Percentiles rank a stretch among this genome's conserved stretches.
These are phyloP conservation scores for Epirrhoe alternata DNA, from an alignment of 2,888 invertebrate genomes.

Conservation along the genomic window DNA sequence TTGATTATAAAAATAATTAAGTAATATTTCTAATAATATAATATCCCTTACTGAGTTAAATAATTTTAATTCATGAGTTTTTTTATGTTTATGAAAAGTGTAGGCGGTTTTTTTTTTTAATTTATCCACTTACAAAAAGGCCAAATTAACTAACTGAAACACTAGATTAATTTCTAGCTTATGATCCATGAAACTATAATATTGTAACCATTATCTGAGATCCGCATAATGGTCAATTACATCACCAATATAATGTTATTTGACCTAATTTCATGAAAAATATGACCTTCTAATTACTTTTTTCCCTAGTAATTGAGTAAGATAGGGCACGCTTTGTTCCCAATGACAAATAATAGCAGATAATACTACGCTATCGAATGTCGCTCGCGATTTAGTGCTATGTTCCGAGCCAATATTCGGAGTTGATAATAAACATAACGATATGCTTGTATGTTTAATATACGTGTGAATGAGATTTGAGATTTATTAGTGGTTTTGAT, in stretches of 20 bases:
- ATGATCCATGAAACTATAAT: no score
- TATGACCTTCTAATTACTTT: conserved; percentile 29
- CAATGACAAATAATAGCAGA: conserved; percentile 83
- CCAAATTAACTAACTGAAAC: no score
- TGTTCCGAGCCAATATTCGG: conserved; percentile 81
- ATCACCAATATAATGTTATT: not conserved
- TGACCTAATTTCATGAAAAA: not conserved
- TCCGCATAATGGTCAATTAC: not conserved
- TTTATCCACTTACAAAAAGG: no score
- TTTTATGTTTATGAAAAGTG: no score
- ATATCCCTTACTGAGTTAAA: no score
- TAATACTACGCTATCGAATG: conserved; percentile 83
- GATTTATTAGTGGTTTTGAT: conserved; percentile 2
- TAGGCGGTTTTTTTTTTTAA: no score
- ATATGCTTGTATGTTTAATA: conserved; percentile 48
- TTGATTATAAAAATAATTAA: no score
- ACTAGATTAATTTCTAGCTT: no score
- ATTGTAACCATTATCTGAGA: no score
- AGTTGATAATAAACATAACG: conserved; percentile 79
- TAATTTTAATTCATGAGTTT: no score
- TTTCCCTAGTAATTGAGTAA: conserved; percentile 64
- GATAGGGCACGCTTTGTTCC: conserved; percentile 77
- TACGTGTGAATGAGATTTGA: conserved; percentile 37
- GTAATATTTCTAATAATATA: no score
- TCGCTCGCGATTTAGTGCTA: conserved; percentile 77